These are phyloP conservation scores for Python bivittatus DNA, from an alignment of 2,113 vertebrate species.

Conservation along the genomic window DNA sequence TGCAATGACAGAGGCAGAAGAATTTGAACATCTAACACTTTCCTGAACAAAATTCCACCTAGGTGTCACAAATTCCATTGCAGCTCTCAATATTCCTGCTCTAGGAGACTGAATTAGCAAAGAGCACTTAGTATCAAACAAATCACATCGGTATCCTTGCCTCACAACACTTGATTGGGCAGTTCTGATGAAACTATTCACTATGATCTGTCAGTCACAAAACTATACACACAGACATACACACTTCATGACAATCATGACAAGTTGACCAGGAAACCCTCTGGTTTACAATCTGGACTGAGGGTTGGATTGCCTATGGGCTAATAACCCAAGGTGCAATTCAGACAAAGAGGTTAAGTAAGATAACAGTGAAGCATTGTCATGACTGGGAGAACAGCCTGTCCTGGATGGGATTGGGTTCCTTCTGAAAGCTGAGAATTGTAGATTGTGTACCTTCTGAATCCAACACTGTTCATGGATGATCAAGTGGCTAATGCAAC, in stretches of 20 bases:
- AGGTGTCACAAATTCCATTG: not conserved
- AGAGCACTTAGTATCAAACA: not conserved
- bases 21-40: not conserved
- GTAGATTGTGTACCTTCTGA: not conserved
- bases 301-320: not conserved
- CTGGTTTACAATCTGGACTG: not conserved
- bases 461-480: not conserved
- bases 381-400: not conserved
- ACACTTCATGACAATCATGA: not conserved
- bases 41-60: not conserved
- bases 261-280: not conserved
- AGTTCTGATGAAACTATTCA: not conserved
- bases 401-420: not conserved
- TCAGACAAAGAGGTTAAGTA: not conserved
- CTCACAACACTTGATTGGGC: not conserved
- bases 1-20: not conserved
- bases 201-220: not conserved
- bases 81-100: not conserved
- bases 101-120: not conserved
- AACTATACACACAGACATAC: not conserved
- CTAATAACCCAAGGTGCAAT: not conserved
- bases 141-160: not conserved
- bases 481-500: too few relatives aligned
- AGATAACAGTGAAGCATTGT: not conserved
- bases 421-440: not conserved